These are phyloP conservation scores for Agapornis canus DNA, from an alignment of 2,797 vertebrate genomes.

Conservation along the genomic window DNA sequence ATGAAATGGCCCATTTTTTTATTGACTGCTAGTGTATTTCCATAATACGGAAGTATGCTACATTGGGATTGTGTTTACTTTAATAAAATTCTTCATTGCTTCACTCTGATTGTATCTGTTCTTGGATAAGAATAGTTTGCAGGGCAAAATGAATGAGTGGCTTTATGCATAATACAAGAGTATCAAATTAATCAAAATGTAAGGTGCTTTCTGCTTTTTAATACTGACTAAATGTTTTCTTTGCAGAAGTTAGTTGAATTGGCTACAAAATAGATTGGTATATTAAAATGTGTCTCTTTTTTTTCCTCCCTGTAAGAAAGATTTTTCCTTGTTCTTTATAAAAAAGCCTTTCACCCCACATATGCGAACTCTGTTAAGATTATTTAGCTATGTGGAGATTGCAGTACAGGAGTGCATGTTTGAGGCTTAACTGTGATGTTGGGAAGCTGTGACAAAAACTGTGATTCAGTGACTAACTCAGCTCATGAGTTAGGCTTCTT, in stretches of 20 bases:
- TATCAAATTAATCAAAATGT: conserved; percentile 68
- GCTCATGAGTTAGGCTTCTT: background rate
- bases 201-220: conserved; percentile 52
- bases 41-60: background rate
- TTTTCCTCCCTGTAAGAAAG: background rate
- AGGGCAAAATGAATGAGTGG: conserved; percentile 52
- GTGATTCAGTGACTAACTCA: background rate
- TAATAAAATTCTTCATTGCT: conserved; percentile 61
- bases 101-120: conserved; percentile 42
- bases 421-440: background rate
- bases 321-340: background rate
- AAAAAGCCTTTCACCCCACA: background rate
- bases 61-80: conserved; percentile 57
- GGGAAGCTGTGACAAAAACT: background rate
- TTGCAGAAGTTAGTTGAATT: conserved; percentile 3
- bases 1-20: conserved; percentile 18
- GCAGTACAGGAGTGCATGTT: background rate
- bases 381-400: background rate
- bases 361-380: background rate
- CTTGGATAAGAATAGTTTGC: conserved; percentile 59
- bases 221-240: conserved; percentile 51
- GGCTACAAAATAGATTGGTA: background rate
- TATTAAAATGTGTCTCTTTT: background rate
- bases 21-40: background rate
- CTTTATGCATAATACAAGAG: conserved; percentile 52